These are phyloP conservation scores for Melipona quadrifasciata DNA, from an alignment of 1,140 invertebrate species.

Conservation along the genomic window DNA sequence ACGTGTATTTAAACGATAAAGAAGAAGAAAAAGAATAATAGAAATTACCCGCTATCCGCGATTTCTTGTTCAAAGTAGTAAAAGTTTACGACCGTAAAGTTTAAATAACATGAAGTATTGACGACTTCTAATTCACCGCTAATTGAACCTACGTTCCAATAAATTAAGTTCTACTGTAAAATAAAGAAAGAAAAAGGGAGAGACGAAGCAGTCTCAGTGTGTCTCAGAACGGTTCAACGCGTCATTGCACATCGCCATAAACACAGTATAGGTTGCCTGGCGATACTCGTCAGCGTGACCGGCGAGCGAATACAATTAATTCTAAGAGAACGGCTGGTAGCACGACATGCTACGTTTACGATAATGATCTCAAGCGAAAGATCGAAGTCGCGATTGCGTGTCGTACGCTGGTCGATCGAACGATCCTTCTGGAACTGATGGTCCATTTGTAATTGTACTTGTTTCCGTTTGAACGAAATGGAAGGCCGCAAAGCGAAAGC, in stretches of 20 bases:
- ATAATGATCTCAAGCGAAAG: not conserved
- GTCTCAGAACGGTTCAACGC: not conserved
- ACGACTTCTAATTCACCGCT: not conserved
- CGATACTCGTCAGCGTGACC: conserved; percentile 13
- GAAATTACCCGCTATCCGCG: too few relatives aligned
- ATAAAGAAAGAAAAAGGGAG: too few relatives aligned
- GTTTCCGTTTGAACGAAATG: not conserved
- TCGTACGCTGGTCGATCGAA: not conserved
- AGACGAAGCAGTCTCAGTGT: too few relatives aligned
- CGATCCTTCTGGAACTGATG: conserved; percentile 9
- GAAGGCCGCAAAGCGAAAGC: not conserved
- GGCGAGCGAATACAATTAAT: conserved; percentile 20
- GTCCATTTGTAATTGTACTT: conserved; percentile 35
- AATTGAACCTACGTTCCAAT: not conserved
- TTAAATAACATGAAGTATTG: not conserved
- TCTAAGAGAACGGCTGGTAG: not conserved
- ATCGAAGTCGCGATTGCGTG: not conserved
- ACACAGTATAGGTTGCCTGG: conserved; percentile 31
- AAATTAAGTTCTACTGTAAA: not conserved
- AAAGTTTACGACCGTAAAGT: not conserved
- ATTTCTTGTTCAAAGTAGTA: not conserved
- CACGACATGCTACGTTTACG: not conserved
- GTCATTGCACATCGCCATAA: not conserved
- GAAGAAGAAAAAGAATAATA: too few relatives aligned
- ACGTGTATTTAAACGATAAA: too few relatives aligned